These are phyloP conservation scores for Conomelus anceps DNA, from an alignment of 2,888 invertebrate species.

Conservation along the genomic window DNA sequence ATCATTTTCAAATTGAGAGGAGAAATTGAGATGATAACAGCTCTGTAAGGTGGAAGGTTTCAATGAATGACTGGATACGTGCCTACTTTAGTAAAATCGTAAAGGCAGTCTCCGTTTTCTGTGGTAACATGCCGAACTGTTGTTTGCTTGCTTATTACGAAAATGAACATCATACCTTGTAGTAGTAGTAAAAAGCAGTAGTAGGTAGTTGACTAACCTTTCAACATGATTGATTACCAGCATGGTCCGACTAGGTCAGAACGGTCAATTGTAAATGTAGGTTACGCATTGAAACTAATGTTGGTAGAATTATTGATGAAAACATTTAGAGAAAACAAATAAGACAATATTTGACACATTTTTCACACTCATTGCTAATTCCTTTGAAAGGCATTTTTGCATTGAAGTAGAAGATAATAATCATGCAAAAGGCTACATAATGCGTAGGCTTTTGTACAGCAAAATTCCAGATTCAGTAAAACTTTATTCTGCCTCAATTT, in stretches of 20 bases:
- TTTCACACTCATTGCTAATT: not conserved
- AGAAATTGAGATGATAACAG: no score
- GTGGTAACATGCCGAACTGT: no score
- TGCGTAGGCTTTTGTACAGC: no score
- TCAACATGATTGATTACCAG: not conserved
- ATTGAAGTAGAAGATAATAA: no score
- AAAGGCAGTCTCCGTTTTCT: no score
- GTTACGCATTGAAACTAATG: not conserved
- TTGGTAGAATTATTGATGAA: not conserved
- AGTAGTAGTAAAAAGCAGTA: not conserved
- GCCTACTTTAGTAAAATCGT: not conserved
- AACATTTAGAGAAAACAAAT: not conserved
- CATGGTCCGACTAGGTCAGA: not conserved
- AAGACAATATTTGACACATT: not conserved
- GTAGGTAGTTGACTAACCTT: not conserved
- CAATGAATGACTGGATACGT: not conserved
- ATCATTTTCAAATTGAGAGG: no score
- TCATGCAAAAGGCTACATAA: no score
- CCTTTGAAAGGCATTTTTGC: no score
- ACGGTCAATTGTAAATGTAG: not conserved
- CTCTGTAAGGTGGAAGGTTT: no score
- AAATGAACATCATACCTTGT: no score
- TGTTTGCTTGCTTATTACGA: not conserved
- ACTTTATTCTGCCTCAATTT: no score
- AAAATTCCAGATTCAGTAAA: no score